phyloP scores from a whole-genome alignment of 1,140 invertebrate genomes.

The Fopius arisanus region DNA sequence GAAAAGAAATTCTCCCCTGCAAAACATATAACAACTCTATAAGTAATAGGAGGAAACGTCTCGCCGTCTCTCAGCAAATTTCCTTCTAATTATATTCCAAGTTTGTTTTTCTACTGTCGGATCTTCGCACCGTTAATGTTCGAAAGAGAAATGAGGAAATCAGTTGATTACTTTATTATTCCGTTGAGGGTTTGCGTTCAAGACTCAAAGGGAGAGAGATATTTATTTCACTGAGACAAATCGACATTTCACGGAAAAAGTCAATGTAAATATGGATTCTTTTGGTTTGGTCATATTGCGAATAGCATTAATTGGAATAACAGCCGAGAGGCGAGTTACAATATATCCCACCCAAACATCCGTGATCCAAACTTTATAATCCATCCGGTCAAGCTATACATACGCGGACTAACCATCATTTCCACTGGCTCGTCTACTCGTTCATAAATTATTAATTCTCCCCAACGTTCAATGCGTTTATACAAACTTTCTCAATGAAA shows the following conservation, averaged over 20 bases:
- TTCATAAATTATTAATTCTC: conserved; percentile 33
- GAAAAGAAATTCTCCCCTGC: neutral
- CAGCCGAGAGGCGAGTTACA: neutral
- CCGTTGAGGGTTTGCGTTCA: too few relatives aligned
- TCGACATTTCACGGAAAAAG: too few relatives aligned
- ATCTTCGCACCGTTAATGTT: neutral
- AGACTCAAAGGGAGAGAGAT: too few relatives aligned
- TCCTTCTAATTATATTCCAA: neutral
- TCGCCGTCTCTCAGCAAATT: neutral
- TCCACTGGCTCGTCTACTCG: conserved; percentile 3
- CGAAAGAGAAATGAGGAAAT: neutral
- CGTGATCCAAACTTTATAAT: conserved; percentile 6
- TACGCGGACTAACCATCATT: neutral
- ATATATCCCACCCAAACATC: neutral
- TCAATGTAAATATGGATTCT: too few relatives aligned
- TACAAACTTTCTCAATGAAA: conserved; percentile 28
- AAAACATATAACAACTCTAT: neutral
- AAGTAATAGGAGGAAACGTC: neutral
- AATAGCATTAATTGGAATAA: conserved; percentile 12
- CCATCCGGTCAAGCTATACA: neutral
- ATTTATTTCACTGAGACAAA: too few relatives aligned
- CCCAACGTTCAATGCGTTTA: conserved; percentile 20
- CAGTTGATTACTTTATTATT: neutral
- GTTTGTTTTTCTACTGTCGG: neutral
- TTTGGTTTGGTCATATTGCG: conserved; percentile 11